Conservation (phyloP, 2,888 invertebrate genomes). For the Pachydiplax longipennis region DNA sequence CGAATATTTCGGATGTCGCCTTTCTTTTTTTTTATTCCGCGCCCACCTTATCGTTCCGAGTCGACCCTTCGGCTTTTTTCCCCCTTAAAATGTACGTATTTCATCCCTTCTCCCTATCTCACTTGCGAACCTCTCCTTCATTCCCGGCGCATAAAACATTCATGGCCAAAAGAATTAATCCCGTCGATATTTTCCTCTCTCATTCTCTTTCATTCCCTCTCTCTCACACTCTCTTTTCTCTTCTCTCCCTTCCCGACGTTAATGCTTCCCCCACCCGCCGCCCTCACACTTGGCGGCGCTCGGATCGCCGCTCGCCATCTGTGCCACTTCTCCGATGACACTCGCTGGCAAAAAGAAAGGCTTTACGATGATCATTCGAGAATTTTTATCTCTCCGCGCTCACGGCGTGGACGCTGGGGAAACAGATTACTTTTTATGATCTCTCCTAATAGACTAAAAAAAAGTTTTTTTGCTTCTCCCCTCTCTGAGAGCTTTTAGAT, state of each 20-base stretch:
- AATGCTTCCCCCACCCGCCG: constrained; percentile 34
- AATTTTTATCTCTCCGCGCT: constrained; percentile 35
- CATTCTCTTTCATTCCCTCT: not conserved
- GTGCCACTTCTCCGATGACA: constrained; percentile 42
- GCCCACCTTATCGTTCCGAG: constrained; percentile 15
- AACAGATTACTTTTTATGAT: constrained; percentile 8
- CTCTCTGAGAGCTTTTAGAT: not conserved
- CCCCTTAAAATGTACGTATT: constrained; percentile 16
- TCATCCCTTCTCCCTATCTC: not conserved
- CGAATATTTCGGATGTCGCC: constrained; percentile 8
- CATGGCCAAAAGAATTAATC: constrained; percentile 44
- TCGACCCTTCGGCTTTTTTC: not conserved
- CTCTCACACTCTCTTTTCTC: not conserved
- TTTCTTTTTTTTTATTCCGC: not conserved
- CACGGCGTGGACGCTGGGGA: constrained; percentile 12
- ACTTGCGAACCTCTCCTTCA: not conserved
- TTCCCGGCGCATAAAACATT: constrained; percentile 30
- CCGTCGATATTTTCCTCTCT: constrained; percentile 30
- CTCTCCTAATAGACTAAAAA: not conserved
- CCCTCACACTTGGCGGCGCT: constrained; percentile 38
- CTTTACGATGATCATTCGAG: constrained; percentile 40
- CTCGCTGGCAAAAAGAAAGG: constrained; percentile 31
- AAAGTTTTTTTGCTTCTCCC: not conserved
- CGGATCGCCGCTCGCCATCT: constrained; percentile 44
- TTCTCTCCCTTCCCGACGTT: not conserved